Conservation (phyloP, 2,888 invertebrate genomes). For the Sesia apiformis region DNA sequence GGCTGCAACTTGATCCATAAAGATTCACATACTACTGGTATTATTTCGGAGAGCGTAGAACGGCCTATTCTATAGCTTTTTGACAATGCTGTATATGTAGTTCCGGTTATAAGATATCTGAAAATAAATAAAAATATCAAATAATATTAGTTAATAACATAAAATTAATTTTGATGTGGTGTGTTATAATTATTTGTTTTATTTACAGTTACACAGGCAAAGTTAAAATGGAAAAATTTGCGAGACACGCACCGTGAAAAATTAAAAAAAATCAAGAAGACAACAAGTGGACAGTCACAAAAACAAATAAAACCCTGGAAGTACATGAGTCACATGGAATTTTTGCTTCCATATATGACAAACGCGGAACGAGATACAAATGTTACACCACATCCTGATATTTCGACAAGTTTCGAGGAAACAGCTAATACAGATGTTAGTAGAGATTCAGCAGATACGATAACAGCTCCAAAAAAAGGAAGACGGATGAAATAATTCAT, state of each 20-base stretch:
- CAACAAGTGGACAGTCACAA: conserved; percentile 12
- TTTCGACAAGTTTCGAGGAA: conserved; percentile 7
- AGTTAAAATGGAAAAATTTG: no score
- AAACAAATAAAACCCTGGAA: conserved; percentile 12
- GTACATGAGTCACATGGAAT: conserved; percentile 11
- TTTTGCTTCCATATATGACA: conserved; percentile 11
- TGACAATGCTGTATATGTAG: neutral
- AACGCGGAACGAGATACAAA: conserved; percentile 6
- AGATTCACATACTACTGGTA: conserved; percentile 9
- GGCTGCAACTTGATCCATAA: conserved; percentile 7
- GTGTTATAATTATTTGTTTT: no score
- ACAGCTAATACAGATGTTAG: no score
- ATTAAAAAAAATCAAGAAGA: conserved; percentile 10
- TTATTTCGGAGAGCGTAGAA: conserved; percentile 9
- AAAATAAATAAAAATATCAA: conserved; percentile 8
- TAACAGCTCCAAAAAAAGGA: no score
- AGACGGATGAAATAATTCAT: no score
- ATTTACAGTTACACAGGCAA: no score
- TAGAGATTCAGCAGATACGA: no score
- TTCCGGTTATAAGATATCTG: conserved; percentile 9
- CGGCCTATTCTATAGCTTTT: conserved; percentile 8
- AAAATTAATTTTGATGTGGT: neutral
- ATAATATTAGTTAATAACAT: conserved; percentile 7
- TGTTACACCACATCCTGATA: conserved; percentile 7
- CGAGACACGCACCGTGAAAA: conserved; percentile 13